Base-by-base conservation (phyloP, 2,888 invertebrate genomes). In the Congeria kusceri region DNA sequence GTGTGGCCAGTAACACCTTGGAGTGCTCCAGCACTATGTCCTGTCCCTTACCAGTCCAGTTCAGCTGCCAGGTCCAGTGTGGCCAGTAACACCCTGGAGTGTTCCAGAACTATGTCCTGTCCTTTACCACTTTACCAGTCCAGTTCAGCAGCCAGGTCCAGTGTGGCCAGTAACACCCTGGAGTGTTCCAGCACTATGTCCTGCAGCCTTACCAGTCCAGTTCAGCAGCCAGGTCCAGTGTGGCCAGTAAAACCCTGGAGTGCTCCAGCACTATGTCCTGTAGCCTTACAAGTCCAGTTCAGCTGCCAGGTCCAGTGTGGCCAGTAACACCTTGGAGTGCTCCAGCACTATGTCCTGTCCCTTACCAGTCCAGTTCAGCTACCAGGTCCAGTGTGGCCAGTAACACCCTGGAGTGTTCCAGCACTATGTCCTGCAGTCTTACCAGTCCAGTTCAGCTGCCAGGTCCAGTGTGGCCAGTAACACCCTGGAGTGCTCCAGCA, bases 351-450 rank as follows among this genome's bases (percentile, higher is more conserved):
- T 95, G 74, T 95, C 93, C 9, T 96, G 39, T 39, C 15, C 39
- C 9, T 89, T 91, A 96, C 96, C 96, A 96, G 92, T 96, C 96
- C 0, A 97, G 94, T 88, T 96, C 95, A 0, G 96, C 96, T 73
- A 96, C 95, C 49, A 95, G 93, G 71, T 95, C 94, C 68, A 96
- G 94, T 28, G 96, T 94, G 18, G 94, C 94, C 0, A 95, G 91
- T 3, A 97, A 93, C 0, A 94, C 92, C 62, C 94, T 93, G 29
- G 95, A 93, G 83, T 96, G 94, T 79, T 95, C 95, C 84, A 96
- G 93, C 27, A 97, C 94, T 74, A 95, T 95, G 74, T 95, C 93
- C 9, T 96, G 95, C 57, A 97, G 94, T n/a, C n/a, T n/a, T n/a
- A n/a, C n/a, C n/a, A n/a, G n/a, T n/a, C n/a, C n/a, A n/a, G n/a